Evolutionary conservation across 2,113 vertebrate species (phyloP), one percentile per base, ranked within the genome.

Genomic region (Mormyrus iriodes): DNA sequence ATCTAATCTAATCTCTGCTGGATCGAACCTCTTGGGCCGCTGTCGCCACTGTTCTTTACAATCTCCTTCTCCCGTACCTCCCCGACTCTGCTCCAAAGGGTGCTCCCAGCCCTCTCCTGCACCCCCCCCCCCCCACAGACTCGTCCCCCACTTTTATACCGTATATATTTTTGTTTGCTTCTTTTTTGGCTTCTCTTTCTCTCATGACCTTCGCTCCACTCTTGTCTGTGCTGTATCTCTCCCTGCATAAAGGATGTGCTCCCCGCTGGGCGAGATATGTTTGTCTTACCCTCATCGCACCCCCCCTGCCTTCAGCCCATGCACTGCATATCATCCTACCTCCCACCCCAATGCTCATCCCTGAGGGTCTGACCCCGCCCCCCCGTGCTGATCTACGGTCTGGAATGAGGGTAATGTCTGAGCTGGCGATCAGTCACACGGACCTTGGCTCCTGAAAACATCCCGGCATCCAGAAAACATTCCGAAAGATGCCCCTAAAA

Each of bases 271-370:
- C 86, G 52, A 93, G 93, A 95, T 94, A 95, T 93, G 93, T 93
- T 94, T 95, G 94, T 96, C 94, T 94, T 48, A 90, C 94, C 94
- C 85, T 90, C 93, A 94, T 93, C 93, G 93, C 92, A 93, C 90
- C 91, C 79, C 21, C 42, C 39, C 79, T 48, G 39, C 35, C 39
- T 91, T 88, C 84, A 84, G 82, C 92, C 90, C 90, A 82, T 87
- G 91, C 90, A 85, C 44, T 19, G 39, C 89, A 91, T 92, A 76
- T 39, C 69, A 35, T 35, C 65, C 65, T 35, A 12, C 65, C 3
- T 31, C 27, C 27, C 52, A 2, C 87, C 90, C 83, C 91, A 73
- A 85, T 73, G 90, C 65, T 89, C 88, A 91, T 92, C 91, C 91
- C 93, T 88, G 91, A 69, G 89, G 88, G 88, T 19, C 8, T 86